A percentile compares a stretch with the other conserved stretches of the same genome.
These are phyloP conservation scores for Crenichthys baileyi DNA, from an alignment of 2,797 vertebrate species.

Conservation along the genomic window DNA sequence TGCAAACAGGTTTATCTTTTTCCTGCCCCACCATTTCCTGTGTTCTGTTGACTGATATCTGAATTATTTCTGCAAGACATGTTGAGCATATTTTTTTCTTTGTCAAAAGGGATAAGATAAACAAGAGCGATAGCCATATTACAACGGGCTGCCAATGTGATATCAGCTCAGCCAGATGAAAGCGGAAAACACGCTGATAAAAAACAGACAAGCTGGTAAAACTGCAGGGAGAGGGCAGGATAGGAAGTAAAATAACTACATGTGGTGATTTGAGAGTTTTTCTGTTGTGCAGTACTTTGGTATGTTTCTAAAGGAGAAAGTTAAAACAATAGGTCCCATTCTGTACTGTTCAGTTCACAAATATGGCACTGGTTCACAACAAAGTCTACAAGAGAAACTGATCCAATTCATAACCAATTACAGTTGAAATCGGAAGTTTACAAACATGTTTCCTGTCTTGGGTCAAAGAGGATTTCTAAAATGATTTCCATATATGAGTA, in stretches of 20 bases:
- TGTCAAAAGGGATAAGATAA: constrained; percentile 54
- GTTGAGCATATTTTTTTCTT: constrained; percentile 54
- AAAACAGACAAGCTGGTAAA: constrained; percentile 54
- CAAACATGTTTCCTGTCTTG: too few species aligned
- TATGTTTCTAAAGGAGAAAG: constrained; percentile 47
- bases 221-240: constrained; percentile 18
- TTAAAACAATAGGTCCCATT: constrained; percentile 44
- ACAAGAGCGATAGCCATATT: constrained; percentile 37
- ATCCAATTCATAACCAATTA: too few species aligned
- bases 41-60: constrained; percentile 35
- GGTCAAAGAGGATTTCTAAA: neutral
- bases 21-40: constrained; percentile 41
- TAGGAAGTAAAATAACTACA: constrained; percentile 33
- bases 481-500: neutral
- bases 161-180: constrained; percentile 76
- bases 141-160: constrained; percentile 18
- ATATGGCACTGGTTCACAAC: too few species aligned
- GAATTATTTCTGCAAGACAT: constrained; percentile 48
- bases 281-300: constrained; percentile 40
- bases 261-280: constrained; percentile 42
- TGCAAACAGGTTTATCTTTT: constrained; percentile 58
- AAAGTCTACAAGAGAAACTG: too few species aligned
- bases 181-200: constrained; percentile 71
- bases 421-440: too few species aligned
- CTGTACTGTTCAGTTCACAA: neutral